Evolutionary conservation across 2,888 invertebrate genomes (phyloP), one percentile per base, ranked within the genome.

Genomic region (Pandemis corylana): DNA sequence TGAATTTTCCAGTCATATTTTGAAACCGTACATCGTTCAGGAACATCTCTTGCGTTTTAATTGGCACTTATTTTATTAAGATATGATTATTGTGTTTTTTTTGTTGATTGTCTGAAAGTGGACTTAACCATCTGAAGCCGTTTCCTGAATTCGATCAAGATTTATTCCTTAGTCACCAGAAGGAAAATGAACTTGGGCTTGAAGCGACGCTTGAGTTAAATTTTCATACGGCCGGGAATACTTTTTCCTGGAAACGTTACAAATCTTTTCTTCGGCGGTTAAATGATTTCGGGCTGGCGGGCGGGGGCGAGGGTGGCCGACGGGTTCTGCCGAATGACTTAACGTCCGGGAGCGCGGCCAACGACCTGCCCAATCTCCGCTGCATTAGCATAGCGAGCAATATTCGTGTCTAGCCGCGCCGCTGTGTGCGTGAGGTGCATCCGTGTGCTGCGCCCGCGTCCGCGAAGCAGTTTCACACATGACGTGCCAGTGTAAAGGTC

Each of bases 361-460:
- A 89, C 91, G 94, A 95, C 95, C 94, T 94, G 91, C 92, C 94
- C 94, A 94, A 94, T 95, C 94, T 94, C 94, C 89, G 90, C 89
- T 89, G 94, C 94, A 94, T 95, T 95, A 94, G 94, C 94, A 94
- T 94, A 91, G 94, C 94, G 89, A 91, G 93, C 94, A 93, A 93
- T 92, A 93, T 93, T 91, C 89, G 88, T 90, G 89, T 90, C 89
- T 91, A 89, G 86, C 85, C 82, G n/a, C 63, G 63, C 46, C 42
- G 82, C 80, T 80, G 86, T 85, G 84, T 86, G 91, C 80, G 84
- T 78, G 79, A 68, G 80, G 75, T 75, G 69, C 80, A 78, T 83
- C 82, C 83, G 82, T 82, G 85, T 76, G 71, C 69, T 81, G 83
- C 83, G 84, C 81, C 78, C 78, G 83, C 84, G 84, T 79, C 80